These are phyloP conservation scores for Nesidiocoris tenuis DNA, from an alignment of 2,888 invertebrate genomes.

Conservation along the genomic window DNA sequence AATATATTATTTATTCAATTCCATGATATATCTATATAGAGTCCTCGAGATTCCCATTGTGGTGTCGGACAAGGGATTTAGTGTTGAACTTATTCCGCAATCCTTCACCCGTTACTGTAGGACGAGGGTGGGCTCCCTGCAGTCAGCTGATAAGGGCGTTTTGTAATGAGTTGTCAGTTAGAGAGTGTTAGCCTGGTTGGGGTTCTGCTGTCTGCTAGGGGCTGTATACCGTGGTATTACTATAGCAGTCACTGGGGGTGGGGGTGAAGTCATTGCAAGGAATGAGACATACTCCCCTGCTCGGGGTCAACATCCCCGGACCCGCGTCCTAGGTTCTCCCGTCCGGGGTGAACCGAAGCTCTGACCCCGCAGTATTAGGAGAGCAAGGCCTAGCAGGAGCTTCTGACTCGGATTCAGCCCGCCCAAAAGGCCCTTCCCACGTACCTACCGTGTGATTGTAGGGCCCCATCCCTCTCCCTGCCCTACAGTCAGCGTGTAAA, in stretches of 20 bases:
- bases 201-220: not conserved
- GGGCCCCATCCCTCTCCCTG: not conserved
- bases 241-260: too few species aligned
- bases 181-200: not conserved
- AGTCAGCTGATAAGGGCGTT: not conserved
- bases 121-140: not conserved
- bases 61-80: not conserved
- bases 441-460: not conserved
- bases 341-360: slow-evolving; percentile 31
- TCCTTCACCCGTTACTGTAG: not conserved
- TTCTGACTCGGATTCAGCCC: not conserved
- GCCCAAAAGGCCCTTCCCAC: not conserved
- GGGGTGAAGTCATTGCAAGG: not conserved
- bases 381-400: slow-evolving; percentile 31
- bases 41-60: too few species aligned
- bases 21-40: too few species aligned
- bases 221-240: too few species aligned
- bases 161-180: not conserved
- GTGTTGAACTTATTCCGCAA: not conserved
- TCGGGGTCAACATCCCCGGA: slow-evolving; percentile 40
- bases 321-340: slow-evolving; percentile 17
- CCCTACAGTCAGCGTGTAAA: not conserved
- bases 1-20: too few species aligned
- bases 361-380: slow-evolving; percentile 38
- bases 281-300: not conserved